Percentiles rank a stretch among this genome's conserved stretches.
These are phyloP conservation scores for Lagopus muta DNA, from an alignment of 2,113 vertebrate genomes.

Conservation along the genomic window DNA sequence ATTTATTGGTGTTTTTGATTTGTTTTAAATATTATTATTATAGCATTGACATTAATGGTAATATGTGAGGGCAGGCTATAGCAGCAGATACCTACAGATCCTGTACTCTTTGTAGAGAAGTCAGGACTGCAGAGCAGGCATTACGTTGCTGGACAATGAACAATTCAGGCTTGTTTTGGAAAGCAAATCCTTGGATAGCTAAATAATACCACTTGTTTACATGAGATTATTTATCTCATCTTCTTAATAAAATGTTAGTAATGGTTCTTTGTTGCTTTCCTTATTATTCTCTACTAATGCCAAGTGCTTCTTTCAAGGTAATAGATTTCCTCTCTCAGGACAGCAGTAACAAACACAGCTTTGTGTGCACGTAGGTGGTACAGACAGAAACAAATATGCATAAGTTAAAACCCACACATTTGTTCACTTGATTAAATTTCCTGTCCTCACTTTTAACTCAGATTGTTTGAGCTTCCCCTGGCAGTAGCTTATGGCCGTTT, in stretches of 20 bases:
- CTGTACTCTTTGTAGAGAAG: background rate
- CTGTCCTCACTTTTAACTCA: background rate
- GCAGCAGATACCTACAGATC: background rate
- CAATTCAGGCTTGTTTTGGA: constrained; percentile 53
- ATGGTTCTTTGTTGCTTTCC: background rate
- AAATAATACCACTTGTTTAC: constrained; percentile 56
- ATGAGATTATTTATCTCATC: constrained; percentile 42
- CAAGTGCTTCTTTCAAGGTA: constrained; percentile 53
- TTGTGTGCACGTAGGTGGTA: background rate
- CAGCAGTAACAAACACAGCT: background rate
- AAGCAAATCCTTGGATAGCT: constrained; percentile 16
- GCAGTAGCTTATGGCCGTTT: background rate
- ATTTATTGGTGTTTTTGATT: background rate
- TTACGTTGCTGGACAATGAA: constrained; percentile 34
- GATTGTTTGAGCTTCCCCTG: background rate
- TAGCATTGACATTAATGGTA: background rate
- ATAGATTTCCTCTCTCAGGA: constrained; percentile 39
- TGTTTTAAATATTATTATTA: background rate
- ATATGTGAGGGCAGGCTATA: background rate
- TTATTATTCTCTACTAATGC: constrained; percentile 40
- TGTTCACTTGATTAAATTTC: background rate
- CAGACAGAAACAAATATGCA: background rate
- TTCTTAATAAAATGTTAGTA: constrained; percentile 51
- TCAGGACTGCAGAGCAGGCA: background rate
- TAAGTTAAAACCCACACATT: background rate